These are phyloP conservation scores for Siderastrea siderea DNA, from an alignment of 92 coral and sea anemone species.

Conservation along the genomic window DNA sequence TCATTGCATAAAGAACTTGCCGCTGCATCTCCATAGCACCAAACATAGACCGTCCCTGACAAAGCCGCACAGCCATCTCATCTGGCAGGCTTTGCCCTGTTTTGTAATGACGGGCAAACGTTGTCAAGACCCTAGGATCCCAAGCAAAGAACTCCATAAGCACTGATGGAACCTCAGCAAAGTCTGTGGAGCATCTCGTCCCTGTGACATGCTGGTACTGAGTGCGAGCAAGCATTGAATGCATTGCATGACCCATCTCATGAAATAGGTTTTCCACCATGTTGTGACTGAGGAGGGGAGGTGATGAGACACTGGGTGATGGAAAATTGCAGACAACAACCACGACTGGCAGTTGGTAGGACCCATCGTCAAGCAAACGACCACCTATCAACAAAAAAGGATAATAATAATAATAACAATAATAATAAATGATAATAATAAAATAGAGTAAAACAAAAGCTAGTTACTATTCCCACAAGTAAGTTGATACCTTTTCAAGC, in stretches of 20 bases:
- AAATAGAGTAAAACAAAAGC: neutral
- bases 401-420: neutral
- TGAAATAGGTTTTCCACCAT: constrained; percentile 98
- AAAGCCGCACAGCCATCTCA: constrained; percentile 77
- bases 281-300: constrained; percentile 85
- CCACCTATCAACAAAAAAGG: constrained; percentile 71
- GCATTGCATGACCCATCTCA: constrained; percentile 99
- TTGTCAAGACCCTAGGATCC: constrained; percentile 85
- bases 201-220: constrained; percentile 97
- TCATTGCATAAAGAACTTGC: constrained; percentile 93
- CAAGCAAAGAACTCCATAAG: constrained; percentile 97
- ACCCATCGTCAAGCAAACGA: constrained; percentile 82
- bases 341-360: constrained; percentile 95
- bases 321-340: constrained; percentile 97
- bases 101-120: constrained; percentile 87
- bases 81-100: constrained; percentile 94
- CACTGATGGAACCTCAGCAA: constrained; percentile 98
- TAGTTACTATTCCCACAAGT: neutral
- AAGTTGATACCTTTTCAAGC: neutral
- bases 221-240: constrained; percentile 99
- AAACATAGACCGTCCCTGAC: constrained; percentile 91
- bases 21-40: constrained; percentile 97
- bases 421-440: neutral
- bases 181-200: constrained; percentile 94
- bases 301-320: constrained; percentile 78